phyloP scores from a whole-genome alignment of 2,113 vertebrate genomes.

The Hippolais icterina region DNA sequence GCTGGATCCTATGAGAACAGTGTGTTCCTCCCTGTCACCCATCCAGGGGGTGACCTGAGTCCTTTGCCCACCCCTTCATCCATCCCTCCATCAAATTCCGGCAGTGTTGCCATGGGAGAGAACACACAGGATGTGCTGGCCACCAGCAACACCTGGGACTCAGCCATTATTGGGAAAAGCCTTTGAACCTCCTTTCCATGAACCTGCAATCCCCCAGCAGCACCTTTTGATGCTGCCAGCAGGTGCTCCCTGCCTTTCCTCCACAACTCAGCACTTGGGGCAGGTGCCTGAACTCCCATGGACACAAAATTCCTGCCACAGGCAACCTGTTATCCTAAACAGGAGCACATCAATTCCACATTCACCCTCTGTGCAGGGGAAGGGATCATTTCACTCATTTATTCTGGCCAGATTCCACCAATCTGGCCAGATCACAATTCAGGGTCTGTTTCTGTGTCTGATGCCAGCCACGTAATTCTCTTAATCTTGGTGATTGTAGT shows the following conservation, averaged over 20 bases:
- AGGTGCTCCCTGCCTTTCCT: background rate
- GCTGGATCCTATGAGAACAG: background rate
- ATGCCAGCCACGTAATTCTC: conserved; percentile 9
- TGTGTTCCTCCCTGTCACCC: background rate
- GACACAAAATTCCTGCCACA: background rate
- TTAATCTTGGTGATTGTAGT: conserved; percentile 49
- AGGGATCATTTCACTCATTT: background rate
- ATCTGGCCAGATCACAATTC: background rate
- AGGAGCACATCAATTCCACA: background rate
- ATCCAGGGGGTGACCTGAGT: background rate
- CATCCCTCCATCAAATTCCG: background rate
- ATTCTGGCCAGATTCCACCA: background rate
- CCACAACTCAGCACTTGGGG: background rate
- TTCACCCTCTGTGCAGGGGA: background rate
- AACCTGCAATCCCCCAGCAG: background rate
- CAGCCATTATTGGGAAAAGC: background rate
- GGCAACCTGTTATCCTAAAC: background rate
- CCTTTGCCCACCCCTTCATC: background rate
- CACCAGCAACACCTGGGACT: background rate
- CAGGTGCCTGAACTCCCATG: background rate
- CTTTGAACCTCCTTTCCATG: background rate
- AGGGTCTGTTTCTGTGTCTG: background rate
- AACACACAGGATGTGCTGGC: background rate
- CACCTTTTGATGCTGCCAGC: background rate
- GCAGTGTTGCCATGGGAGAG: background rate